Base-by-base conservation (phyloP, 2,797 vertebrate species). In the Xiphorhynchus erythropygius region DNA sequence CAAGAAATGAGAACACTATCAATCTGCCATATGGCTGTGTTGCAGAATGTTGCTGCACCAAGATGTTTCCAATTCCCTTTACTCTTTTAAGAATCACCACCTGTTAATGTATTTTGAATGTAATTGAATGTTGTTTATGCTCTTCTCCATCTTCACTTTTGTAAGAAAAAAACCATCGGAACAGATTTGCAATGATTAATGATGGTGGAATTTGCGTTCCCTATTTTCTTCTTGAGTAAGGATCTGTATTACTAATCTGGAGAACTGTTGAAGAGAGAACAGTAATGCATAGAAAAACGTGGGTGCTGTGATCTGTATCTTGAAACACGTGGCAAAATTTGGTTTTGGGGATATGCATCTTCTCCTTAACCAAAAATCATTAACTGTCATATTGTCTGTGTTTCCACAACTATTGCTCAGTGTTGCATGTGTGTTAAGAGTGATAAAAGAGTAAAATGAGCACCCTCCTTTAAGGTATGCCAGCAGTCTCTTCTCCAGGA, bases 61-160 rank as follows among this genome's bases (percentile, higher is more conserved):
- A 80, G 62, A 71, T 74, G 28, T 75, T 89, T 93, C 70, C 39
- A 65, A 13, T 83, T 80, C 39, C 59, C 63, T 82, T 75, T 62
- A 50, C 74, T 90, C 53, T 92, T 90, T 87, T 53, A 90, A 82
- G 89, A 89, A 87, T 87, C 83, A 74, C 41, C 46, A 78, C 49
- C 67, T 82, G 50, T 88, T 94, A 89, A 85, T 70, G 37, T 64
- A 73, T 90, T 90, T 93, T 69, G 11, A 65, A 39, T 59, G 25
- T 56, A 95, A 78, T 15, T 81, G 30, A 74, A 70, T 82, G 18
- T 32, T 52, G 24, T 79, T 93, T 88, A 76, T 84, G 18, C 11
- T 86, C 52, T 93, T 85, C 59, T 79, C 22, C 33, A 73, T 84
- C 55, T 84, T 79, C 33, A 69, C 37, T 87, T 18, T 64, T 16